Evolutionary conservation across 2,113 vertebrate genomes (phyloP).

Genomic region (Phyllopteryx taeniolatus): DNA sequence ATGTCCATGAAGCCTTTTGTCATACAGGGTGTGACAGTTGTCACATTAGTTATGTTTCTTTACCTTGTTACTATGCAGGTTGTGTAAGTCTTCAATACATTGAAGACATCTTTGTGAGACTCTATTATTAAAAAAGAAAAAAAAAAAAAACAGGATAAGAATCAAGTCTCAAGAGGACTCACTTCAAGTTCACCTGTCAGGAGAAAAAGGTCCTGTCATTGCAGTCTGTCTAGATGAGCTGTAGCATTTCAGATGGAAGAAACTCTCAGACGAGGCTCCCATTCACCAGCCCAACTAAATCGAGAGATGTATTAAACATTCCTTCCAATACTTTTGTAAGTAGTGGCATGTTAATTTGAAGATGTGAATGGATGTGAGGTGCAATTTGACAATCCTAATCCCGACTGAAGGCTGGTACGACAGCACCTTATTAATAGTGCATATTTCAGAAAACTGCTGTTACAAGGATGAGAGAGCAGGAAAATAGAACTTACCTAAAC

Average conservation of each 20-base stretch:
- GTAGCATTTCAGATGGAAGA: background rate
- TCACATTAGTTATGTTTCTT: background rate
- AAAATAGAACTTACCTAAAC: background rate
- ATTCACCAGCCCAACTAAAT: background rate
- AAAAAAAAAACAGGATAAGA: background rate
- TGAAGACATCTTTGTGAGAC: background rate
- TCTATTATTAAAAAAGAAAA: slow-evolving; percentile 8
- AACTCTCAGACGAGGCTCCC: background rate
- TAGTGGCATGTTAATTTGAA: background rate
- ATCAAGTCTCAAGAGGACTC: slow-evolving; percentile 27
- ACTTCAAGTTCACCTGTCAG: slow-evolving; percentile 38
- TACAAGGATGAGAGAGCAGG: background rate
- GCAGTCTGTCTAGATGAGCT: slow-evolving; percentile 30
- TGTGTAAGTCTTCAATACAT: background rate
- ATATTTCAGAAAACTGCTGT: slow-evolving; percentile 15
- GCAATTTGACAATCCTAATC: slow-evolving; percentile 15
- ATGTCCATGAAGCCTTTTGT: background rate
- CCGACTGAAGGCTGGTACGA: slow-evolving; percentile 15
- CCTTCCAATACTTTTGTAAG: too few relatives aligned
- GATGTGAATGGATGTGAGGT: background rate
- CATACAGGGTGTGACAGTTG: too few relatives aligned
- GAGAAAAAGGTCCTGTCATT: slow-evolving; percentile 10
- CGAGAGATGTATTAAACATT: too few relatives aligned
- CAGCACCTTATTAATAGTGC: slow-evolving; percentile 13
- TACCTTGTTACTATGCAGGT: background rate